Evolutionary conservation across 2,113 vertebrate genomes (phyloP).

Genomic region (Thunnus thynnus): DNA sequence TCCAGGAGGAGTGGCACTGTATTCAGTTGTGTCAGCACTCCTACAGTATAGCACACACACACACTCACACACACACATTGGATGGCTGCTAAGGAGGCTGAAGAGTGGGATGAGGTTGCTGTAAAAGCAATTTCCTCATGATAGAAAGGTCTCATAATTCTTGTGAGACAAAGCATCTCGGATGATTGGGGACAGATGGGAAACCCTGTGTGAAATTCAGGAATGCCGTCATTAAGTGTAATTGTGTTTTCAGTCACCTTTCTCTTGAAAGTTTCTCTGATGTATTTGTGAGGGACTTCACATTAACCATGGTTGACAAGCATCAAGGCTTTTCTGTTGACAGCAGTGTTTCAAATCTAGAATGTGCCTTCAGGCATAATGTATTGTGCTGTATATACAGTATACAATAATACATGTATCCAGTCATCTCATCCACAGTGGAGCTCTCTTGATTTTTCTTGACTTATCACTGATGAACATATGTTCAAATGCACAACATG

Average conservation of each 20-base stretch:
- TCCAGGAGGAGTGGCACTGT: constrained; percentile 53
- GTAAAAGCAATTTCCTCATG: constrained; percentile 77
- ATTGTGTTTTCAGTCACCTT: constrained; percentile 67
- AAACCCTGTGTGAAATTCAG: constrained; percentile 54
- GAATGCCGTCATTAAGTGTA: constrained; percentile 62
- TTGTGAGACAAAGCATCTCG: constrained; percentile 70
- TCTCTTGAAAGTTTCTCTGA: constrained; percentile 59
- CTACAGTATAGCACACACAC: constrained; percentile 41
- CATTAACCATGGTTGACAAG: constrained; percentile 76
- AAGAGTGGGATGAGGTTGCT: constrained; percentile 66
- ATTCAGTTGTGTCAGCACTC: constrained; percentile 73
- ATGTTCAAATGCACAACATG: constrained; percentile 22
- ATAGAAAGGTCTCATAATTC: constrained; percentile 76
- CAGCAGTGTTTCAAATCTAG: constrained; percentile 45
- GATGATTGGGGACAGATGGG: constrained; percentile 63
- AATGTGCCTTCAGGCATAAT: constrained; percentile 51
- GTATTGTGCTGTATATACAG: constrained; percentile 11
- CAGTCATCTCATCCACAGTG: constrained; percentile 29
- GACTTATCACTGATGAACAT: constrained; percentile 40
- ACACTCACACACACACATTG: constrained; percentile 31
- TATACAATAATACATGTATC: constrained; percentile 45
- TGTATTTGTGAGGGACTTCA: constrained; percentile 69
- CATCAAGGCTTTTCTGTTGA: constrained; percentile 61
- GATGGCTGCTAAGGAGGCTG: constrained; percentile 52
- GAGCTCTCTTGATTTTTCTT: constrained; percentile 13